Evolutionary conservation across 1,140 invertebrate genomes (phyloP).

Genomic region (Holcopasites calliopsidis): DNA sequence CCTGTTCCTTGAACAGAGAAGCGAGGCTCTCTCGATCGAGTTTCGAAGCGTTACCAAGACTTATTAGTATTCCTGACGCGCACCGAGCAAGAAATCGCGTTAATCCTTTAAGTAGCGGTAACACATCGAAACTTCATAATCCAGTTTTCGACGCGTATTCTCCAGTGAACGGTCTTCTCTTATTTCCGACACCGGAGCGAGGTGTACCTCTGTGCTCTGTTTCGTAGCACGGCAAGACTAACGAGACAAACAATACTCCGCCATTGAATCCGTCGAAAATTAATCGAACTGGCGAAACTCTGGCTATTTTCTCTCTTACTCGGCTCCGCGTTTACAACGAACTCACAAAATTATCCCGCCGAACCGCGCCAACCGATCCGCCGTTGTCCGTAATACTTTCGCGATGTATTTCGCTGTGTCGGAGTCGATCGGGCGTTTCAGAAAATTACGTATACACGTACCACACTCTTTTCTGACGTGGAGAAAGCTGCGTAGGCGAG

Average conservation of each 20-base stretch:
- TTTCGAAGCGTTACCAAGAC: constrained; percentile 5
- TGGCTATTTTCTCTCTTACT: background rate
- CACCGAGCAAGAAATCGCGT: constrained; percentile 41
- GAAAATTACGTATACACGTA: constrained; percentile 13
- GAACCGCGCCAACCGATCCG: background rate
- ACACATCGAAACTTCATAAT: constrained; percentile 61
- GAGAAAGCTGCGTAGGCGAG: constrained; percentile 9
- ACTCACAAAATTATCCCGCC: background rate
- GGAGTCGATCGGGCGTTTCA: background rate
- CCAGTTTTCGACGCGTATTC: constrained; percentile 53
- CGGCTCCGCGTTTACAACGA: background rate
- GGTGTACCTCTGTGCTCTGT: constrained; percentile 16
- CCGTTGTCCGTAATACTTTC: too few relatives aligned
- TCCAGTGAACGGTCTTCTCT: background rate
- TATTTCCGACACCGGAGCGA: background rate
- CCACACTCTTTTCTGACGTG: background rate
- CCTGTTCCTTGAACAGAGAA: background rate
- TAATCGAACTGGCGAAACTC: constrained; percentile 34
- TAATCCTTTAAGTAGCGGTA: constrained; percentile 62
- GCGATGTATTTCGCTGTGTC: too few relatives aligned
- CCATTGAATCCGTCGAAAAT: constrained; percentile 28
- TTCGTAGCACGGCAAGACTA: background rate
- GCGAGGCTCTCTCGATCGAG: background rate
- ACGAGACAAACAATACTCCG: constrained; percentile 9
- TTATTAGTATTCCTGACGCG: constrained; percentile 49